Conservation (phyloP, 2,888 invertebrate species). For the Heteromurus nitidus region DNA sequence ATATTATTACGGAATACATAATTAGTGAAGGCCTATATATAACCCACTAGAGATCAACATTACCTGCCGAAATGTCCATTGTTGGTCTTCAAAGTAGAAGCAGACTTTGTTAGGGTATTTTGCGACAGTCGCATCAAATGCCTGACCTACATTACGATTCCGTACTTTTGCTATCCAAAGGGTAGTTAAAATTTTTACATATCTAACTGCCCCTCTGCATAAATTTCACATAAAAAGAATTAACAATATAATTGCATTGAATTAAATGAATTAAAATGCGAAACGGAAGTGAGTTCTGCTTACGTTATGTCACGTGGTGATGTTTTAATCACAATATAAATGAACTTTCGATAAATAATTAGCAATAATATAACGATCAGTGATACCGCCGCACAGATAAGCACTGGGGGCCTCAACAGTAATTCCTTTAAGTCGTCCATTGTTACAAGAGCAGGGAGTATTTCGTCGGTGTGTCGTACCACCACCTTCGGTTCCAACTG, state of each 20-base stretch:
- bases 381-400: constrained; percentile 28
- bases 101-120: constrained; percentile 89
- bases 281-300: neutral
- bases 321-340: constrained; percentile 57
- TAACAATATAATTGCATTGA: neutral
- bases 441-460: neutral
- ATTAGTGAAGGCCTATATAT: neutral
- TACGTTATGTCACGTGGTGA: constrained; percentile 65
- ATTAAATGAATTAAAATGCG: neutral
- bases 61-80: constrained; percentile 91
- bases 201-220: constrained; percentile 84
- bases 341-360: constrained; percentile 42
- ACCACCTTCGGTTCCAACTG: constrained; percentile 15
- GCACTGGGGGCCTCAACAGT: constrained; percentile 25
- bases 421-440: constrained; percentile 43
- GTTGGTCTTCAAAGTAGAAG: constrained; percentile 87
- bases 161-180: constrained; percentile 82
- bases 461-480: constrained; percentile 12
- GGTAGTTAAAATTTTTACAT: constrained; percentile 81
- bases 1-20: neutral
- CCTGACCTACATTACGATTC: constrained; percentile 85
- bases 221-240: neutral
- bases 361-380: constrained; percentile 44
- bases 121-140: constrained; percentile 85
- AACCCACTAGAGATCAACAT: too few relatives aligned